phyloP scores from a whole-genome alignment of 2,113 vertebrate genomes.

The Empidonax alnorum region DNA sequence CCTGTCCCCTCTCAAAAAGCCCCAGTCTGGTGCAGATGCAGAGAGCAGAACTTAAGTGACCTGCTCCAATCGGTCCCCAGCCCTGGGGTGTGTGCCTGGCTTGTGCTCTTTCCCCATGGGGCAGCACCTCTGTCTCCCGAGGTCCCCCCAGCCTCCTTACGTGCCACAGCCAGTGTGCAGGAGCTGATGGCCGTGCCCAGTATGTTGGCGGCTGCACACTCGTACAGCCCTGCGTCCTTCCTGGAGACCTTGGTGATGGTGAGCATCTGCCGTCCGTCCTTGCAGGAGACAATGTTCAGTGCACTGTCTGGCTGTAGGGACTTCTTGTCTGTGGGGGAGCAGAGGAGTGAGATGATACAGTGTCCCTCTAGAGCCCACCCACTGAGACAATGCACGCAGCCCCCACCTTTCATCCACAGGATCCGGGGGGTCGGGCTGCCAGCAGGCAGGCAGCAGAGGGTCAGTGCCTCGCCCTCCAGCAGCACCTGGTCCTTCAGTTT shows the following conservation, averaged over 20 bases:
- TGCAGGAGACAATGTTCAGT: conserved; percentile 88
- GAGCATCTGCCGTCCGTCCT: conserved; percentile 93
- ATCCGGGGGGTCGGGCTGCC: conserved; percentile 91
- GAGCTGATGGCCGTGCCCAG: conserved; percentile 89
- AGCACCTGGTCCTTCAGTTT: conserved; percentile 96
- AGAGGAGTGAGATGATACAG: background rate
- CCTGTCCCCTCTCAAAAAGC: background rate
- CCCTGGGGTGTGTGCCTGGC: fast-evolving
- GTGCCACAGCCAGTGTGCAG: conserved; percentile 91
- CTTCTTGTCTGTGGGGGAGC: conserved; percentile 83
- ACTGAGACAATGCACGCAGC: background rate
- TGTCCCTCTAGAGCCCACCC: background rate
- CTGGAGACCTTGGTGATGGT: conserved; percentile 89
- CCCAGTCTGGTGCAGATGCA: background rate
- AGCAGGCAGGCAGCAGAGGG: conserved; percentile 93
- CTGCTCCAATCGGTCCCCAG: background rate
- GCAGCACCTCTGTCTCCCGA: background rate
- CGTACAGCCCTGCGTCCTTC: conserved; percentile 91
- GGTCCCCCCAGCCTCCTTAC: conserved; percentile 76
- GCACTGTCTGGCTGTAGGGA: conserved; percentile 81
- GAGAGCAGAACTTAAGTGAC: background rate
- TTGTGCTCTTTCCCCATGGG: fast-evolving
- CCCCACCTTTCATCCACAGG: conserved; percentile 91
- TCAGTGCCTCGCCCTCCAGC: conserved; percentile 93
- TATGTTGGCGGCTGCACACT: conserved; percentile 90